Evolutionary conservation across 2,888 invertebrate genomes (phyloP).

Genomic region (Zootermopsis nevadensis): DNA sequence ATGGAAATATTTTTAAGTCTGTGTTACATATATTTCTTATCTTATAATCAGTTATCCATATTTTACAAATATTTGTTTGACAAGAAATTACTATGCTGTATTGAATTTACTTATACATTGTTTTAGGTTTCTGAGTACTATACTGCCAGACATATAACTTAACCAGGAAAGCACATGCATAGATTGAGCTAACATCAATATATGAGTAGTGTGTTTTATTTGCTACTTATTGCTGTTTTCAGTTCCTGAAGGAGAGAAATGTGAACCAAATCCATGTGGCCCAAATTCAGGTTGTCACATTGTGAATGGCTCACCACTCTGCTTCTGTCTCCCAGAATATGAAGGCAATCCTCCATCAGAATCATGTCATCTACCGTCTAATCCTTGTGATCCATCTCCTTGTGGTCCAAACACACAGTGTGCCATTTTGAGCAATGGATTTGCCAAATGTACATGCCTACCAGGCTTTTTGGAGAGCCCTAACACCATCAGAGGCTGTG

Average conservation of each 20-base stretch:
- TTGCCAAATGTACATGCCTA: conserved; percentile 88
- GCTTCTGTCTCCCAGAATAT: conserved; percentile 89
- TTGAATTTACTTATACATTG: too few species aligned
- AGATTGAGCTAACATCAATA: too few species aligned
- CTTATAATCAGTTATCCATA: too few species aligned
- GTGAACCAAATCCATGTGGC: conserved; percentile 86
- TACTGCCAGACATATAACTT: too few species aligned
- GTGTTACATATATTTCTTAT: too few species aligned
- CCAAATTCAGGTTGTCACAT: conserved; percentile 84
- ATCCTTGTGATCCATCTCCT: conserved; percentile 86
- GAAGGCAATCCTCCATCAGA: conserved; percentile 84
- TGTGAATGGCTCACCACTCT: conserved; percentile 79
- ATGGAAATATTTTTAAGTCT: too few species aligned
- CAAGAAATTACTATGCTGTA: too few species aligned
- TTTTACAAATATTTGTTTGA: too few species aligned
- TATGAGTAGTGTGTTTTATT: too few species aligned
- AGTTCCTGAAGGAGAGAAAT: conserved; percentile 91
- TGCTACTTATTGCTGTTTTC: conserved; percentile 55
- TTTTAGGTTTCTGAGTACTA: too few species aligned
- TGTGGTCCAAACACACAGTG: conserved; percentile 93
- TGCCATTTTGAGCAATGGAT: conserved; percentile 78
- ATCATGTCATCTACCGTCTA: conserved; percentile 77
- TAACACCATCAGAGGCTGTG: conserved; percentile 87
- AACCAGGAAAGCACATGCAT: too few species aligned
- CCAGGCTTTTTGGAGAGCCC: conserved; percentile 87